A percentile compares a stretch with the other conserved stretches of the same genome.
These are phyloP conservation scores for Tympanoctomys barrerae DNA, from an alignment of 2,797 vertebrate genomes.

Conservation along the genomic window DNA sequence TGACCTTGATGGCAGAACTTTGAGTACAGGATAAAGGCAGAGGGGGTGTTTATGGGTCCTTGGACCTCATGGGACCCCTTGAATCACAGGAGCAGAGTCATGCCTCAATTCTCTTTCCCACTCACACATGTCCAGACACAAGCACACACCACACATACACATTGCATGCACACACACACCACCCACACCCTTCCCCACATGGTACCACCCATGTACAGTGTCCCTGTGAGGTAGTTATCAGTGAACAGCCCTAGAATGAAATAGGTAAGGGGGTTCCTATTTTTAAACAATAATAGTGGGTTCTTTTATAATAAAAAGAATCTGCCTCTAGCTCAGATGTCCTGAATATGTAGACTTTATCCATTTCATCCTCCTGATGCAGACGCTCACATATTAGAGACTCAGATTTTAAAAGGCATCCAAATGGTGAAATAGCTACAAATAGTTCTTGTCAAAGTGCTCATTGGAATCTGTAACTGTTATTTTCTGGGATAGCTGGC, in stretches of 20 bases:
- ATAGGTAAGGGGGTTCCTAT: not conserved
- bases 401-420: not conserved
- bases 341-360: not conserved
- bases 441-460: not conserved
- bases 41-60: not conserved
- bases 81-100: not conserved
- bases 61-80: not conserved
- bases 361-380: not conserved
- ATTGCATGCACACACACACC: no score
- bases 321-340: not conserved
- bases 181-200: not conserved
- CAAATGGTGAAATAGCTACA: not conserved
- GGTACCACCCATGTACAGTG: accelerated
- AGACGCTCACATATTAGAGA: not conserved
- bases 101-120: not conserved
- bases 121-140: not conserved
- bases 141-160: not conserved
- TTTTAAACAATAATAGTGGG: not conserved
- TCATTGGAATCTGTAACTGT: not conserved
- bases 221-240: not conserved
- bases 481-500: not conserved
- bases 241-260: not conserved
- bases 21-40: not conserved
- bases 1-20: not conserved
- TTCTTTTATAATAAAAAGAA: not conserved